A percentile compares a stretch with the other conserved stretches of the same genome.
These are phyloP conservation scores for Artibeus lituratus DNA, from an alignment of 2,797 vertebrate genomes.

Conservation along the genomic window DNA sequence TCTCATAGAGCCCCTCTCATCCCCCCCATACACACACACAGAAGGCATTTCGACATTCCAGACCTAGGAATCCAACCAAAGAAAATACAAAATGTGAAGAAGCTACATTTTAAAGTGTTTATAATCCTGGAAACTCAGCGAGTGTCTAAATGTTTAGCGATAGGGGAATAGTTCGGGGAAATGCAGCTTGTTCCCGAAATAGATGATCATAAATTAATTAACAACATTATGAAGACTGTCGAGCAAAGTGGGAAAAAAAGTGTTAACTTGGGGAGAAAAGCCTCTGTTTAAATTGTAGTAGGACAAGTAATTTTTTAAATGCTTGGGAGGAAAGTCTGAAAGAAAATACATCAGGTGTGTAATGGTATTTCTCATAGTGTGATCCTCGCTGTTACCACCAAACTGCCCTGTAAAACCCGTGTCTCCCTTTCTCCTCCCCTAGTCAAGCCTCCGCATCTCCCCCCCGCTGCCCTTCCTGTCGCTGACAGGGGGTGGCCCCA, in stretches of 20 bases:
- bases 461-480: slow-evolving; percentile 94
- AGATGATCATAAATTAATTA: slow-evolving; percentile 17
- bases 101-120: neutral
- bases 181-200: neutral
- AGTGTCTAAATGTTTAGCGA: neutral
- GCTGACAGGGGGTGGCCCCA: slow-evolving; percentile 88
- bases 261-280: neutral
- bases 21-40: neutral
- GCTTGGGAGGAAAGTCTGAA: neutral
- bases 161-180: neutral
- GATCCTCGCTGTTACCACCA: neutral
- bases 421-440: slow-evolving; percentile 60
- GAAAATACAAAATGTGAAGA: neutral
- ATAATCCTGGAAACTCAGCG: neutral
- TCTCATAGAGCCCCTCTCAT: neutral
- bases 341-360: neutral
- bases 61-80: neutral
- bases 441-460: slow-evolving; percentile 97
- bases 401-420: slow-evolving; percentile 30
- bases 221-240: neutral
- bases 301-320: neutral
- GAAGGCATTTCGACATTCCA: neutral
- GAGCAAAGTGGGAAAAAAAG: neutral
- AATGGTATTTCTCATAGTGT: neutral
- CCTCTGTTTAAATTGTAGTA: neutral